Evolutionary conservation across 2,113 vertebrate genomes (phyloP).

Genomic region (Bombycilla garrulus): DNA sequence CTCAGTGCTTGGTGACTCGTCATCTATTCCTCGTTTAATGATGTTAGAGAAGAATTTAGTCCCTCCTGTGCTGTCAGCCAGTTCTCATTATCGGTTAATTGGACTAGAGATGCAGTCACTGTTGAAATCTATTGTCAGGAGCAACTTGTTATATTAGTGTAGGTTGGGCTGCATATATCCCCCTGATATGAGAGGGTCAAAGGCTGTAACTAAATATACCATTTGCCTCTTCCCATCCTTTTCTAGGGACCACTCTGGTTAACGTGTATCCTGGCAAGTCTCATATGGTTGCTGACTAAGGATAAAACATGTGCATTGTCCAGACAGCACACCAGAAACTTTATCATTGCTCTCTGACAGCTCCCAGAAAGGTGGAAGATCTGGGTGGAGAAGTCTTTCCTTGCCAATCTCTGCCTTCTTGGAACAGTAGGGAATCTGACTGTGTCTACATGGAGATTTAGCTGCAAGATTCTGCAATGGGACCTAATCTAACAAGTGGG

Average conservation of each 20-base stretch:
- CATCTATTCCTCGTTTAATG: neutral
- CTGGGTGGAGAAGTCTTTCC: neutral
- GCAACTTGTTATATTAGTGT: neutral
- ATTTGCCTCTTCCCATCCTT: neutral
- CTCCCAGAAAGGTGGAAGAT: neutral
- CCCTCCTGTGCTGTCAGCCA: constrained; percentile 1
- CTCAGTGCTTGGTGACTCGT: neutral
- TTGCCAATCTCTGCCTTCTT: neutral
- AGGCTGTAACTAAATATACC: neutral
- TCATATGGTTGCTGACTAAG: neutral
- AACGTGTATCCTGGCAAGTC: neutral
- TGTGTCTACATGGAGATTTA: neutral
- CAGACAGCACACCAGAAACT: neutral
- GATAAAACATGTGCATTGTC: neutral
- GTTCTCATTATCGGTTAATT: constrained; percentile 14
- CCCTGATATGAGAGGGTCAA: neutral
- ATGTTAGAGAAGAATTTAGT: constrained; percentile 14
- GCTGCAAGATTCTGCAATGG: neutral
- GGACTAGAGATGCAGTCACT: neutral
- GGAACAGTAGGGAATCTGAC: neutral
- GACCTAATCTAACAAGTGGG: constrained; percentile 19
- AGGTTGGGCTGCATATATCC: neutral
- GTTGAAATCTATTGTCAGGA: constrained; percentile 8
- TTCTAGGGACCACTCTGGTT: neutral
- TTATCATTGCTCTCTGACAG: neutral